Conservation (phyloP, 2,113 vertebrate genomes). For the Corythornis madagascariensis region DNA sequence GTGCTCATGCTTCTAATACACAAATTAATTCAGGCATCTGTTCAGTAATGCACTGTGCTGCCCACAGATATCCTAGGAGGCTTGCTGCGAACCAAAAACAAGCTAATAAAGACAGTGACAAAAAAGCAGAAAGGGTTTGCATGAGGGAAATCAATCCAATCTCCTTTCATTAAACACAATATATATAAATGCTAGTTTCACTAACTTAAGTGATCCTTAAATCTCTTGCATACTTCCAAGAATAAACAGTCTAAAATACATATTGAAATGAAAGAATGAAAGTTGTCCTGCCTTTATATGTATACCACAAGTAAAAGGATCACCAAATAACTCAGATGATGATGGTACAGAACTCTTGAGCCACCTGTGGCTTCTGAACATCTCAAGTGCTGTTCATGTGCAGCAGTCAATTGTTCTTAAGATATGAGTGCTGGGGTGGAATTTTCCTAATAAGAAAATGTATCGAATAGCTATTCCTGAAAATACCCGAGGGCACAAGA, state of each 20-base stretch:
- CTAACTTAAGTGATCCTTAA: not conserved
- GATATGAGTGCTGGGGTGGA: accelerated
- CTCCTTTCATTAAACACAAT: not conserved
- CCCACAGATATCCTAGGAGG: conserved; percentile 26
- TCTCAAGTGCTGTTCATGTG: not conserved
- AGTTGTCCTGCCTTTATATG: not conserved
- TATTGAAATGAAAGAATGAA: not conserved
- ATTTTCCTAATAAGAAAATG: not conserved
- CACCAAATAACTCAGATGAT: not conserved
- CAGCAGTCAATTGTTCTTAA: not conserved
- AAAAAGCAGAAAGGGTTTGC: accelerated
- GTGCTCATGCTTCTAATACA: not conserved
- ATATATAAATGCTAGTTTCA: not conserved
- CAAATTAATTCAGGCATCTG: not conserved
- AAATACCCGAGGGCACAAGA: not conserved
- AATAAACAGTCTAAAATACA: not conserved
- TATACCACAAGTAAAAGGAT: not conserved
- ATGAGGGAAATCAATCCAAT: not conserved
- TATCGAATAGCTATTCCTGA: not conserved
- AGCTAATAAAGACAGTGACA: not conserved
- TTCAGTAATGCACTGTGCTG: conserved; percentile 27
- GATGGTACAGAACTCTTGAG: not conserved
- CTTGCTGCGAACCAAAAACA: not conserved
- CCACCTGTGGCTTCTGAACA: not conserved
- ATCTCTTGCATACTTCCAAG: not conserved